Evolutionary conservation across 2,113 vertebrate species (phyloP), one percentile per base, ranked within the genome.

Genomic region (Bostrychus sinensis): DNA sequence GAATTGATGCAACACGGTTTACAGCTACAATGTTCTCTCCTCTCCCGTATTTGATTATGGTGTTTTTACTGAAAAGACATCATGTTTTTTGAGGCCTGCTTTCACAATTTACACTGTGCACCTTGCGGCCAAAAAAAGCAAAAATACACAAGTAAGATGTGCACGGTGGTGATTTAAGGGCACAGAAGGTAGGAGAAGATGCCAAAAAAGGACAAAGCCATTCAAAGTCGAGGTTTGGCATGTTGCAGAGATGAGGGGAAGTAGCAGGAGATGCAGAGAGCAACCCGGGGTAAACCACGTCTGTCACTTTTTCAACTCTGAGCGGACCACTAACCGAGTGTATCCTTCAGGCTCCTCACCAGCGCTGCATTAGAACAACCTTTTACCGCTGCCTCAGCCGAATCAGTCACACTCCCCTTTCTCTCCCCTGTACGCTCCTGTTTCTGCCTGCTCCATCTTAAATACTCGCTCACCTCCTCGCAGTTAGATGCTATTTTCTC

Each of bases 261-360:
- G 20, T n/a, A 36, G 48, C 54, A 56, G 63, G 69, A 74, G 66
- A 68, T 25, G 46, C 53, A 36, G 65, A 70, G 68, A 62, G 41
- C 38, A 78, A 80, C 54, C 62, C 11, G 22, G 11, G 67, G 63
- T 63, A 72, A 77, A 53, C 50, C 64, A 19, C 70, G 67, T 66
- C 45, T 66, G 17, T 62, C 61, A 72, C 67, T 77, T 75, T 83
- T 80, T 72, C 67, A 70, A 67, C 84, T 80, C 55, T 39, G 19
- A 56, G 56, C 43, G 50, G 6, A 48, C 60, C 42, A 19, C 58
- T 78, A 76, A 81, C 75, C 66, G 65, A 78, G 62, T 80, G 75
- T 72, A 81, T 87, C 83, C 85, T 85, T 80, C 78, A 79, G 83
- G 77, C 81, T 85, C 63, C 75, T 85, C 77, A 63, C 86, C 76